A percentile compares a stretch with the other conserved stretches of the same genome.
phyloP scores from a whole-genome alignment of 2,797 vertebrate species.

The Danionella dracula region DNA sequence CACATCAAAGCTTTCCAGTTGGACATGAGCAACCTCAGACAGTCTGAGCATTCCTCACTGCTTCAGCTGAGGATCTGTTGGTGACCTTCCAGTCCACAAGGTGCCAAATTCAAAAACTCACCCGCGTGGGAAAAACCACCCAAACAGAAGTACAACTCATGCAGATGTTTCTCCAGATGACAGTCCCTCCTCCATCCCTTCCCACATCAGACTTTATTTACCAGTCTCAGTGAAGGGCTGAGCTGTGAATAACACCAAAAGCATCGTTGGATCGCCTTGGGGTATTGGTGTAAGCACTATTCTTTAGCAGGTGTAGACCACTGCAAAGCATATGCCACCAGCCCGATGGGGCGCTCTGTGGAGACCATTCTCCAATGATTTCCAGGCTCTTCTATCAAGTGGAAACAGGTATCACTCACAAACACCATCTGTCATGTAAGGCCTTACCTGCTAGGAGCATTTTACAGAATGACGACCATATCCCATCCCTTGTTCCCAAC shows the following conservation, averaged over 20 bases:
- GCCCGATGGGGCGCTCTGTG: conserved; percentile 65
- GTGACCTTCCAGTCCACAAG: conserved; percentile 51
- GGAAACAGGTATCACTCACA: conserved; percentile 73
- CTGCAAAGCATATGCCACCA: conserved; percentile 74
- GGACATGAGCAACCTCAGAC: conserved; percentile 61
- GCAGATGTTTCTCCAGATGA: conserved; percentile 21
- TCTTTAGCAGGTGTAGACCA: conserved; percentile 76
- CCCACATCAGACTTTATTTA: conserved; percentile 56
- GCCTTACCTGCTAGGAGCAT: conserved; percentile 60
- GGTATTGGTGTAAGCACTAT: conserved; percentile 67
- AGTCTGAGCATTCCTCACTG: conserved; percentile 63
- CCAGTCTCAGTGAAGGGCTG: conserved; percentile 52
- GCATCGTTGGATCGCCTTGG: conserved; percentile 57
- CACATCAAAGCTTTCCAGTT: conserved; percentile 70
- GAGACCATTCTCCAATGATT: conserved; percentile 66
- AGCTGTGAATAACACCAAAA: conserved; percentile 64
- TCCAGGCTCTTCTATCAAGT: conserved; percentile 71
- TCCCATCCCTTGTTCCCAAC: conserved; percentile 47
- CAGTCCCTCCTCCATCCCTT: conserved; percentile 9
- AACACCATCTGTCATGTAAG: conserved; percentile 83
- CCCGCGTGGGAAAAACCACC: background rate
- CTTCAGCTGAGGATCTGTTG: conserved; percentile 63
- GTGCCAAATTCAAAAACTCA: background rate
- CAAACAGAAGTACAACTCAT: background rate
- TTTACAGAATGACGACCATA: conserved; percentile 59